Conservation (phyloP, 2,888 invertebrate species). For the Trichopria drosophilae region DNA sequence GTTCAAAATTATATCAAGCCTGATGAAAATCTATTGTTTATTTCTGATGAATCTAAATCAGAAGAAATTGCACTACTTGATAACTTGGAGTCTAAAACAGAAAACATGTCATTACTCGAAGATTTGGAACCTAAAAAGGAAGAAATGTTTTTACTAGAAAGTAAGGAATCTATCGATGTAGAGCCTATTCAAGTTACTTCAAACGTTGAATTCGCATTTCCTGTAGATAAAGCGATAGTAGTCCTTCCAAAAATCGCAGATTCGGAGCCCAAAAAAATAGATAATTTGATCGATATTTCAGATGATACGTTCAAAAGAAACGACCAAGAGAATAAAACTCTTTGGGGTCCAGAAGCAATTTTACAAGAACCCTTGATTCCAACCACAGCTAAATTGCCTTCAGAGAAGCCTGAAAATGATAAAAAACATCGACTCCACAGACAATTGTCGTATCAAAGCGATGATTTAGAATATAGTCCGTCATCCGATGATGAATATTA, state of each 20-base stretch:
- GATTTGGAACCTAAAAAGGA: neutral
- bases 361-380: neutral
- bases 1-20: neutral
- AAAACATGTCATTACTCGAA: neutral
- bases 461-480: conserved; percentile 14
- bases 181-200: neutral
- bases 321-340: no score
- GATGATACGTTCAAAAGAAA: no score
- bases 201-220: neutral
- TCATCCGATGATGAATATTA: conserved; percentile 27
- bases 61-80: neutral
- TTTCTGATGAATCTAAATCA: neutral
- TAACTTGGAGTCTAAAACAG: neutral
- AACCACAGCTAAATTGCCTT: neutral
- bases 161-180: neutral
- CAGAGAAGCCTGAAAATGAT: neutral
- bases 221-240: neutral
- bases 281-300: neutral
- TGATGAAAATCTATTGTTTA: neutral
- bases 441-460: conserved; percentile 15
- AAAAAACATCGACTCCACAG: conserved; percentile 23
- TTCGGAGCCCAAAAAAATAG: neutral
- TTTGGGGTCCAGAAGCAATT: no score
- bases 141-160: neutral
- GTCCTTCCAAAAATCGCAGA: neutral